A percentile compares a stretch with the other conserved stretches of the same genome.
Conservation (phyloP, 2,113 vertebrate species). For the Ophthalmolycus amberensis region DNA sequence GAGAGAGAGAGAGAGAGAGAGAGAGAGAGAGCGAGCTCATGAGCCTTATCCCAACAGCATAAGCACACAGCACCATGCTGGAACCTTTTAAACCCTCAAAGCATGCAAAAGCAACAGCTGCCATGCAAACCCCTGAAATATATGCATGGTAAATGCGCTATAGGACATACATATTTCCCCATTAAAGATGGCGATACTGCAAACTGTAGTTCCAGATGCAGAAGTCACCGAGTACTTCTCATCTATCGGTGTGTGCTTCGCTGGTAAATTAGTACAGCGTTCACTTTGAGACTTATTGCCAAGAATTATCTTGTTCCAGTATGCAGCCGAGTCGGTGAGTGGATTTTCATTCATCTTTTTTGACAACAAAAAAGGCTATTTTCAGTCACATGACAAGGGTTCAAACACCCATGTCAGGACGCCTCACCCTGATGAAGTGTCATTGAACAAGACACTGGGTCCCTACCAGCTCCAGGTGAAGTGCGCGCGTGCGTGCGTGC, state of each 20-base stretch:
- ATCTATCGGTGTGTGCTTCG: constrained; percentile 9
- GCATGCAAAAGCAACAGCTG: constrained; percentile 57
- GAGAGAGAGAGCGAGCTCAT: constrained; percentile 4
- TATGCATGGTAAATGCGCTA: constrained; percentile 5
- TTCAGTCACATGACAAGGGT: constrained; percentile 46
- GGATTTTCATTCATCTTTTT: constrained; percentile 67
- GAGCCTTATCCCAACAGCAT: constrained; percentile 48
- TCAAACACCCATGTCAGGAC: constrained; percentile 53
- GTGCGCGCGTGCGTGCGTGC: no score
- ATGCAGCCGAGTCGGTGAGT: constrained; percentile 38
- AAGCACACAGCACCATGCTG: constrained; percentile 39
- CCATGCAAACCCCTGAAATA: constrained; percentile 40
- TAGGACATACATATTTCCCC: constrained; percentile 5
- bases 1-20: no score
- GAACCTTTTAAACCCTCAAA: constrained; percentile 57
- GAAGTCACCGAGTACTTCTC: not conserved
- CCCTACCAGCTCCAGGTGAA: constrained; percentile 29
- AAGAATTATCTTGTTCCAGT: constrained; percentile 57
- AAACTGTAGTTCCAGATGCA: constrained; percentile 21
- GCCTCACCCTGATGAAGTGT: constrained; percentile 36
- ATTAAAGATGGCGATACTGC: not conserved
- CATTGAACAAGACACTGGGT: constrained; percentile 53
- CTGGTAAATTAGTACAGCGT: constrained; percentile 47
- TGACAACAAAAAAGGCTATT: constrained; percentile 44
- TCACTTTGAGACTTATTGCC: constrained; percentile 52